These are phyloP conservation scores for Peucedramus taeniatus DNA, from an alignment of 2,113 vertebrate species.

Conservation along the genomic window DNA sequence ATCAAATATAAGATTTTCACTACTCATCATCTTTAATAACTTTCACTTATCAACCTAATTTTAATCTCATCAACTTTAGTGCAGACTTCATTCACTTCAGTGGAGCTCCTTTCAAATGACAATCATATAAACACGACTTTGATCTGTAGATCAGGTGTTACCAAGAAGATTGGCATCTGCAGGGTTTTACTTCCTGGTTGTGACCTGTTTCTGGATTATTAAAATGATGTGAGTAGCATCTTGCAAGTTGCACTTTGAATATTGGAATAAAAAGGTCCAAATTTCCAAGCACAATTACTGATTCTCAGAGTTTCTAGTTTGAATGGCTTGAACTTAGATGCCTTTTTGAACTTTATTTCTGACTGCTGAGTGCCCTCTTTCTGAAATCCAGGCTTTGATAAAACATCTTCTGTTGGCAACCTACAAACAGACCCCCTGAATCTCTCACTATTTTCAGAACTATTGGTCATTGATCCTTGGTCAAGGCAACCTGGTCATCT, in stretches of 20 bases:
- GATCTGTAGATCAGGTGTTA: background rate
- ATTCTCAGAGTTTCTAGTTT: background rate
- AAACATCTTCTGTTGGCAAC: background rate
- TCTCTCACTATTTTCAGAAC: background rate
- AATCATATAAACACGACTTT: background rate
- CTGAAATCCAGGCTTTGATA: background rate
- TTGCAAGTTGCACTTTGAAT: background rate
- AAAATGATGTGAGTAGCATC: background rate
- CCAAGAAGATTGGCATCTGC: background rate
- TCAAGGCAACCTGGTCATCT: background rate
- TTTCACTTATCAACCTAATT: constrained; percentile 1
- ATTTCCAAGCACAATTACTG: background rate
- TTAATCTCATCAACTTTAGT: background rate
- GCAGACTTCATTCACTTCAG: background rate
- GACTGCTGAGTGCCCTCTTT: background rate
- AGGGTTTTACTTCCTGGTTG: constrained; percentile 18
- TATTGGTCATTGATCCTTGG: background rate
- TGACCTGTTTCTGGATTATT: constrained; percentile 4
- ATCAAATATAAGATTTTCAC: background rate
- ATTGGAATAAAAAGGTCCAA: background rate
- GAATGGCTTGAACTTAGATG: background rate
- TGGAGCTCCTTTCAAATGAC: constrained; percentile 1
- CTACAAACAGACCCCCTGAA: background rate
- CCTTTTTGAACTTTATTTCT: background rate
- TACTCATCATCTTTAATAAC: background rate